A percentile compares a stretch with the other conserved stretches of the same genome.
phyloP scores from a whole-genome alignment of 2,888 invertebrate species.

The Heliothis peltigera region DNA sequence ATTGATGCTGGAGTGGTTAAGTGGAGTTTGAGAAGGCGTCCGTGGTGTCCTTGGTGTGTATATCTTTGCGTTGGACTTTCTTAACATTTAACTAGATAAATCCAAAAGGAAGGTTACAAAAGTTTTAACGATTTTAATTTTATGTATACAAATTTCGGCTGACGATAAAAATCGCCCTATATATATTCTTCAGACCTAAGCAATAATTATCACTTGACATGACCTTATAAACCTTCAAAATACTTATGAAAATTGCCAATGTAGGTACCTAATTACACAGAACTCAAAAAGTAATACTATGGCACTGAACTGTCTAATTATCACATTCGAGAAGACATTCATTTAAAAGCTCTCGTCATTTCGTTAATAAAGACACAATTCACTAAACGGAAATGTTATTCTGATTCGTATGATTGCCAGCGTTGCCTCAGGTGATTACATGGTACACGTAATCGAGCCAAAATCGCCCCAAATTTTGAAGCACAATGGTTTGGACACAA shows the following conservation, averaged over 20 bases:
- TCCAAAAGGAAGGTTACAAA: no score
- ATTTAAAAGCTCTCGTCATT: slow-evolving; percentile 53
- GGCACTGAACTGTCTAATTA: slow-evolving; percentile 36
- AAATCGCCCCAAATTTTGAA: slow-evolving; percentile 67
- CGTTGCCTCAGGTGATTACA: slow-evolving; percentile 71
- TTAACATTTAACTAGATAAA: no score
- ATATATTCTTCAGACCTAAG: slow-evolving; percentile 2
- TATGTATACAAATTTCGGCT: no score
- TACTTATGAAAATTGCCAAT: slow-evolving; percentile 15
- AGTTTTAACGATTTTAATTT: no score
- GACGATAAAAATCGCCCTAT: not conserved
- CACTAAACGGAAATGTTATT: slow-evolving; percentile 67
- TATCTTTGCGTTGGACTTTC: no score
- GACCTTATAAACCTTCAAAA: slow-evolving; percentile 3
- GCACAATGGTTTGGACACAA: slow-evolving; percentile 72
- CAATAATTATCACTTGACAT: slow-evolving; percentile 20
- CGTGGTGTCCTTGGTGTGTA: no score
- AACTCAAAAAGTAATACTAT: slow-evolving; percentile 5
- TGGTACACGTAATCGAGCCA: slow-evolving; percentile 68
- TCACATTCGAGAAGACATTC: slow-evolving; percentile 36
- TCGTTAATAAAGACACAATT: slow-evolving; percentile 54
- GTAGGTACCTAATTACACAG: slow-evolving; percentile 17
- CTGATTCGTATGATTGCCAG: slow-evolving; percentile 67
- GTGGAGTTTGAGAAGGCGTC: no score
- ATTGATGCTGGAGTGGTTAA: not conserved